These are phyloP conservation scores for Hystrix brachyura DNA, from an alignment of 2,113 vertebrate genomes.

Conservation along the genomic window DNA sequence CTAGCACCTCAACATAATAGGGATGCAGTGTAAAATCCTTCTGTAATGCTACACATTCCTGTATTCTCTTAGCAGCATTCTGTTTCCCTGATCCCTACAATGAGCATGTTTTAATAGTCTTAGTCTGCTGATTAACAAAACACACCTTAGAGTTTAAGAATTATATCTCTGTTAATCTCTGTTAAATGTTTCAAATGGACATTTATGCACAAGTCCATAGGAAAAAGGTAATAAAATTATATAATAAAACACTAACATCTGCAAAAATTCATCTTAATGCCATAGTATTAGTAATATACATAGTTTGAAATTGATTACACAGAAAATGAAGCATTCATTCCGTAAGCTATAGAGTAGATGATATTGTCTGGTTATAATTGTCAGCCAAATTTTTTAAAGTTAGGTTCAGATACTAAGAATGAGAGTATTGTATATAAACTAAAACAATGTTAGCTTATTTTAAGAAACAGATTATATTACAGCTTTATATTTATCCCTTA, in stretches of 20 bases:
- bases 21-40: not conserved
- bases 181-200: not conserved
- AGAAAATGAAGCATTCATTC: not conserved
- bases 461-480: not conserved
- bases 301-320: constrained; percentile 3
- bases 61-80: not conserved
- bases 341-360: not conserved
- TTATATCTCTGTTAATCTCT: not conserved
- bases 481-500: not conserved
- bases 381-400: not conserved
- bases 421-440: not conserved
- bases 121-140: not conserved
- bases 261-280: not conserved
- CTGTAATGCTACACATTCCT: not conserved
- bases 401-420: not conserved
- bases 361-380: not conserved
- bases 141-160: not conserved
- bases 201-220: not conserved
- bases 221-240: not conserved
- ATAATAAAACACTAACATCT: not conserved
- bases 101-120: not conserved
- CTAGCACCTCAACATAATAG: too few relatives aligned
- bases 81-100: not conserved
- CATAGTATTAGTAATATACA: not conserved
- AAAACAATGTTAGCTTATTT: not conserved